Conservation (phyloP, 2,888 invertebrate species). For the Minunthozetes semirufus region DNA sequence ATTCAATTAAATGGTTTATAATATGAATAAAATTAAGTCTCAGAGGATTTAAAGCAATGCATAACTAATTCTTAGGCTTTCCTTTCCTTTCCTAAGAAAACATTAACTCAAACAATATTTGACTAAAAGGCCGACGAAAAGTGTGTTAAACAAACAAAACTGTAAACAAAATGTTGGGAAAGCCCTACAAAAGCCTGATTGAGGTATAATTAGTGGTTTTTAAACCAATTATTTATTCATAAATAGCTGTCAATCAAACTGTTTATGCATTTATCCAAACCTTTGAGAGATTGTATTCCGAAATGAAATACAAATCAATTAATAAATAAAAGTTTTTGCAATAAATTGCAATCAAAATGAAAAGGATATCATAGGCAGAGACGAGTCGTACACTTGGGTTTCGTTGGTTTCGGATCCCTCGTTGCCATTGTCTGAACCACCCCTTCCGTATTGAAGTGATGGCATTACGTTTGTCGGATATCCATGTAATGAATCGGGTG, state of each 20-base stretch:
- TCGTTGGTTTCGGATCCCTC: conserved; percentile 39
- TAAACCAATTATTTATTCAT: background rate
- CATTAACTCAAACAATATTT: background rate
- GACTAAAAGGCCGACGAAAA: background rate
- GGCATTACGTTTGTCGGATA: conserved; percentile 15
- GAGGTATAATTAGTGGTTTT: background rate
- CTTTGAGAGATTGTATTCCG: background rate
- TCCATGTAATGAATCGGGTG: conserved; percentile 41
- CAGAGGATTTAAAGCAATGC: background rate
- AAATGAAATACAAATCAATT: background rate
- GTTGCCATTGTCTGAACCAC: conserved; percentile 66
- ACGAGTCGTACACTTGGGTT: conserved; percentile 73
- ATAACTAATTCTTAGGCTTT: background rate
- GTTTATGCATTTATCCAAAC: background rate
- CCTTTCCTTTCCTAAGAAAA: too few species aligned
- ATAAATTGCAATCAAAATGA: conserved; percentile 51
- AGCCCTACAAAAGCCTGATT: background rate
- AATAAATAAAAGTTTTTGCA: background rate
- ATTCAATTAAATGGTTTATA: background rate
- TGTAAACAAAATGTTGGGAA: background rate
- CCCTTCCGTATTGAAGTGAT: conserved; percentile 41
- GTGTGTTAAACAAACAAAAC: background rate
- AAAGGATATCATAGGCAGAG: conserved; percentile 95
- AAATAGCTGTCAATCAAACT: background rate
- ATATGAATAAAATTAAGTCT: background rate